Conservation (phyloP, 1,140 invertebrate species). For the Tetranychus urticae region DNA sequence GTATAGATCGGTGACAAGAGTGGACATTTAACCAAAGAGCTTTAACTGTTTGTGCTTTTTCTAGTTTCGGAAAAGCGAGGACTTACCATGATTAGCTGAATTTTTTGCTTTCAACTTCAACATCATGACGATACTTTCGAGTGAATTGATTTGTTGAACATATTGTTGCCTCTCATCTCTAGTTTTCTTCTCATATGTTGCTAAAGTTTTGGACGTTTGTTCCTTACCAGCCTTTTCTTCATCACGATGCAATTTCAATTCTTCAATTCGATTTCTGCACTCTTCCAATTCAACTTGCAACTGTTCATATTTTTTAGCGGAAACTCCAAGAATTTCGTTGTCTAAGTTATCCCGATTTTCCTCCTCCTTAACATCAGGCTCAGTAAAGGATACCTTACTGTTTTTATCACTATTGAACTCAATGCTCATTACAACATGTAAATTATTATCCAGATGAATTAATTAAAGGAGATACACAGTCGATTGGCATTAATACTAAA, state of each 20-base stretch:
- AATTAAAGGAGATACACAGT: no score
- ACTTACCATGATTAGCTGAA: constrained; percentile 68
- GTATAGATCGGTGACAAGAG: no score
- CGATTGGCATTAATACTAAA: no score
- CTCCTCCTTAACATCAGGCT: neutral
- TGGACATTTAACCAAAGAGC: no score
- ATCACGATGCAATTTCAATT: constrained; percentile 94
- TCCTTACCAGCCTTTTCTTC: constrained; percentile 88
- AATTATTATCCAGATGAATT: no score
- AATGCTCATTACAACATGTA: no score
- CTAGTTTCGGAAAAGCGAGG: no score
- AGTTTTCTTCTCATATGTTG: constrained; percentile 81
- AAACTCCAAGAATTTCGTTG: neutral
- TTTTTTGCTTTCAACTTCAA: constrained; percentile 95
- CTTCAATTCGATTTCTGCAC: constrained; percentile 92
- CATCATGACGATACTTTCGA: constrained; percentile 92
- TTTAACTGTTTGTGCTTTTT: no score
- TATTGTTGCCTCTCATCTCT: constrained; percentile 85
- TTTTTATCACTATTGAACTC: no score
- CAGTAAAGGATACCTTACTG: no score
- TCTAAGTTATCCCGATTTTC: neutral
- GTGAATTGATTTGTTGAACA: constrained; percentile 64
- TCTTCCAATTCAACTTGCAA: constrained; percentile 90
- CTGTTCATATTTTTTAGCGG: constrained; percentile 31
- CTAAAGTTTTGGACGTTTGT: constrained; percentile 66